Conservation (phyloP, 2,797 vertebrate genomes). For the Labroides dimidiatus region DNA sequence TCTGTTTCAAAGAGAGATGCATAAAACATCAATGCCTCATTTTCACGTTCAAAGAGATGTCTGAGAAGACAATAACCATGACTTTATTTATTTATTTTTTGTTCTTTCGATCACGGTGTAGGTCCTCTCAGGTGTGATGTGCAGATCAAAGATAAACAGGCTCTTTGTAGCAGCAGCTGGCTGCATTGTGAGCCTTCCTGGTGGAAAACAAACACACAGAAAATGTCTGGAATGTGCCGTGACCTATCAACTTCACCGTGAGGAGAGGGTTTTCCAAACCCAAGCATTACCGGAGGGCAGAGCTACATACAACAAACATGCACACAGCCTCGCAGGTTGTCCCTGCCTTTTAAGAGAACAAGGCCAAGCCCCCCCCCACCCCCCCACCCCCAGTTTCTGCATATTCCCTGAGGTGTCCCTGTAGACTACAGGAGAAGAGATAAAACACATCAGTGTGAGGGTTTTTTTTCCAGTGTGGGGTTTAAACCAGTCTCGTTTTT, state of each 20-base stretch:
- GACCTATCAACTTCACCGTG: conserved; percentile 70
- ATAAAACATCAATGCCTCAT: not conserved
- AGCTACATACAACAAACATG: conserved; percentile 48
- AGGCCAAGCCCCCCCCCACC: conserved; percentile 40
- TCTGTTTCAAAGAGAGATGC: not conserved
- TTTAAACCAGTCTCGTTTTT: conserved; percentile 38
- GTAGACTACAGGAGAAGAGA: conserved; percentile 38
- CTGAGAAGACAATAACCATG: conserved; percentile 12
- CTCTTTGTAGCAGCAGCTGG: conserved; percentile 41
- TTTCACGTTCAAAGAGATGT: not conserved
- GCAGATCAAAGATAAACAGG: conserved; percentile 57
- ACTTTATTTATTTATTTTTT: conserved; percentile 21
- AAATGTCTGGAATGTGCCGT: conserved; percentile 79
- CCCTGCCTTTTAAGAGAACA: conserved; percentile 56
- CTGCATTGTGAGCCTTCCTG: conserved; percentile 62
- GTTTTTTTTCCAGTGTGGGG: conserved; percentile 21
- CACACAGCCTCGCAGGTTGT: conserved; percentile 41
- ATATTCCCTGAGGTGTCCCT: conserved; percentile 46
- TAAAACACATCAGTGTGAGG: conserved; percentile 19
- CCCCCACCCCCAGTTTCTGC: conserved; percentile 4
- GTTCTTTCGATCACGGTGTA: conserved; percentile 30
- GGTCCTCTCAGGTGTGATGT: conserved; percentile 56
- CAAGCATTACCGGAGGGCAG: conserved; percentile 59
- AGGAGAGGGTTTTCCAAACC: conserved; percentile 65
- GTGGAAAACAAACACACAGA: conserved; percentile 76